phyloP scores from a whole-genome alignment of 2,888 invertebrate species.

The Cantharis flavilabris region DNA sequence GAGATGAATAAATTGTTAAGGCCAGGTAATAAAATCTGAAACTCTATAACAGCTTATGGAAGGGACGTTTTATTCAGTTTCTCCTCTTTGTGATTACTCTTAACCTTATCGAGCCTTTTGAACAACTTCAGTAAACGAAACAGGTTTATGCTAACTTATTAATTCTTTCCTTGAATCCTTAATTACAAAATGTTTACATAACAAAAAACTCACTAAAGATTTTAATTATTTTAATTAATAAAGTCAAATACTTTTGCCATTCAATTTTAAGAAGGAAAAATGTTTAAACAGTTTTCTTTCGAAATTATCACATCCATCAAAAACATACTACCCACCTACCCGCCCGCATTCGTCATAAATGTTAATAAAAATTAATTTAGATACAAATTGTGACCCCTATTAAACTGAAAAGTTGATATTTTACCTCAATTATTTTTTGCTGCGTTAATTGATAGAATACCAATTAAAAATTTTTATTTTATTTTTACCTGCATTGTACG shows the following conservation, averaged over 20 bases:
- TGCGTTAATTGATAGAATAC: not conserved
- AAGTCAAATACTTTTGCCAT: not conserved
- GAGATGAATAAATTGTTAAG: not conserved
- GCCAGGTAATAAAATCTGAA: conserved; percentile 22
- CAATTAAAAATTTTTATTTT: not conserved
- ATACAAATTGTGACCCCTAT: not conserved
- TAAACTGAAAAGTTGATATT: not conserved
- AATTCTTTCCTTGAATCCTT: conserved; percentile 16
- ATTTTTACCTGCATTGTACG: not conserved
- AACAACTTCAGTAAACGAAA: conserved; percentile 25
- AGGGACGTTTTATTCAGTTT: conserved; percentile 30
- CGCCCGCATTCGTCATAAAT: not conserved
- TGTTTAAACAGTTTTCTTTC: not conserved
- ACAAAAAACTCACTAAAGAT: not conserved
- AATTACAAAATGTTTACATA: conserved; percentile 10
- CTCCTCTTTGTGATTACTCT: conserved; percentile 28
- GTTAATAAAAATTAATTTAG: not conserved
- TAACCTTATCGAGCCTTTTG: conserved; percentile 27
- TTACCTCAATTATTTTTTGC: not conserved
- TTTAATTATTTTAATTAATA: not conserved
- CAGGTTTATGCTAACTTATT: conserved; percentile 24
- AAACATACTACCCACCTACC: not conserved
- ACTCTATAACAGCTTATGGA: conserved; percentile 24
- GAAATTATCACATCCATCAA: not conserved
- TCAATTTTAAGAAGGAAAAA: not conserved